phyloP scores from a whole-genome alignment of 1,140 invertebrate genomes.

The Cydia pomonella region DNA sequence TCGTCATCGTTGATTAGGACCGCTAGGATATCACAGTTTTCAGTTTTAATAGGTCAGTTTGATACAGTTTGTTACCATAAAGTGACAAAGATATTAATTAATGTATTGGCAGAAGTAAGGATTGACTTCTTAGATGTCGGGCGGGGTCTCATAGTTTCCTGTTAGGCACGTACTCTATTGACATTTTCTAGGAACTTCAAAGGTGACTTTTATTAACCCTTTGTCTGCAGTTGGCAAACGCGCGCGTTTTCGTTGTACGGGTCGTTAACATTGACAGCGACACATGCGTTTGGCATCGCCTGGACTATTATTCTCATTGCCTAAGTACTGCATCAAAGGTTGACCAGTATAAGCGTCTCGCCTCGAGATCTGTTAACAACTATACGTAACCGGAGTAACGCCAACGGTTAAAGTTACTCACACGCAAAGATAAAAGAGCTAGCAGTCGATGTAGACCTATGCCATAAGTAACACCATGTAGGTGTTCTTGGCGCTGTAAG shows the following conservation, averaged over 20 bases:
- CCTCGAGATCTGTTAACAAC: no score
- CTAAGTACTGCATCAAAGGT: neutral
- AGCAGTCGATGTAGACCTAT: no score
- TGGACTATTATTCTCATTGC: neutral
- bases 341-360: neutral
- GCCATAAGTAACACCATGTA: no score
- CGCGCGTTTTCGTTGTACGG: neutral
- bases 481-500: no score
- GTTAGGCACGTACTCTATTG: neutral
- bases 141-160: neutral
- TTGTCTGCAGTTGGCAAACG: constrained; percentile 12
- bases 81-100: neutral
- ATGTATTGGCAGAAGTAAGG: neutral
- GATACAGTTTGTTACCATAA: no score
- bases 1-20: no score
- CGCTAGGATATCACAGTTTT: no score
- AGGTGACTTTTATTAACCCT: constrained; percentile 1
- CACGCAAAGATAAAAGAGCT: no score
- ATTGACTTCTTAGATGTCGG: neutral
- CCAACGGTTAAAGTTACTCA: no score
- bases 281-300: constrained; percentile 6
- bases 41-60: neutral
- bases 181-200: constrained; percentile 17
- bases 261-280: constrained; percentile 21
- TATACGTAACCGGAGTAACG: no score